Conservation (phyloP, 2,888 invertebrate species). For the Hydraecia micacea region DNA sequence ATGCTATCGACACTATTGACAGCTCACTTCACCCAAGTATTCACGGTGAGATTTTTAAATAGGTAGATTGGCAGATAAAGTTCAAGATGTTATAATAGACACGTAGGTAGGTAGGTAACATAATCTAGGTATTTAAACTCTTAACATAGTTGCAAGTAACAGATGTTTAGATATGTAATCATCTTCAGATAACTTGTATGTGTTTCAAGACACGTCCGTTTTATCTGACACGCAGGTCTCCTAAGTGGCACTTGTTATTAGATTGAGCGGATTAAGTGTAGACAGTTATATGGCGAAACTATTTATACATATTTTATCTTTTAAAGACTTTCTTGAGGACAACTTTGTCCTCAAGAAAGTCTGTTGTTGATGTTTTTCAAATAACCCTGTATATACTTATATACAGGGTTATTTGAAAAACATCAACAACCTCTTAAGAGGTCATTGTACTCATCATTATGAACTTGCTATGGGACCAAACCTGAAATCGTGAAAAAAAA, state of each 20-base stretch:
- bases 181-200: constrained; percentile 43
- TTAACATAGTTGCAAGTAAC: constrained; percentile 49
- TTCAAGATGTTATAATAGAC: neutral
- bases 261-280: constrained; percentile 34
- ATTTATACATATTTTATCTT: neutral
- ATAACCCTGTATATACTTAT: no score
- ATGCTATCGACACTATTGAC: neutral
- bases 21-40: neutral
- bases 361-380: no score
- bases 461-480: no score
- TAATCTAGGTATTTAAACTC: constrained; percentile 32
- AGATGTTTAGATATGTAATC: constrained; percentile 47
- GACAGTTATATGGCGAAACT: neutral
- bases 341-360: no score
- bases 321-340: neutral
- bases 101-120: neutral
- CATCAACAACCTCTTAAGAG: no score
- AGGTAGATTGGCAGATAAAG: no score
- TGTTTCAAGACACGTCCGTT: constrained; percentile 58
- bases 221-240: constrained; percentile 63
- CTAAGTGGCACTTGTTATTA: constrained; percentile 32
- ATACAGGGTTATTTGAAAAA: no score
- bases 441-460: no score
- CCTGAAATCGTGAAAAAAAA: no score
- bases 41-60: neutral